These are phyloP conservation scores for Lottia gigantea DNA, from an alignment of 2,888 invertebrate genomes.

Conservation along the genomic window DNA sequence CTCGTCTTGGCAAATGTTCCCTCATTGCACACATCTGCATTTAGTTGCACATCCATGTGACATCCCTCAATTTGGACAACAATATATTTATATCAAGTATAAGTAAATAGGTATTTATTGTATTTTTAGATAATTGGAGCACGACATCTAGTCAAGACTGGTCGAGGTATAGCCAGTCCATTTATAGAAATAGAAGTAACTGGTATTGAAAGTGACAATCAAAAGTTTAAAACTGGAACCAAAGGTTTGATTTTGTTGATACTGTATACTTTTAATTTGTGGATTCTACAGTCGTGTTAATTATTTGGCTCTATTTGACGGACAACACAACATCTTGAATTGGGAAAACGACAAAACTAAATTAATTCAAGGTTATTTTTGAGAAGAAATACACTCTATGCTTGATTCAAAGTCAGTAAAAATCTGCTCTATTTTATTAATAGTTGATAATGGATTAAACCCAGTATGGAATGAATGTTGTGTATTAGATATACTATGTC, in stretches of 20 bases:
- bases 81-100: too few species aligned
- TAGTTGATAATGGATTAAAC: conserved; percentile 77
- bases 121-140: conserved; percentile 80
- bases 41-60: too few species aligned
- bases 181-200: conserved; percentile 91
- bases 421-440: conserved; percentile 20
- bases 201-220: conserved; percentile 86
- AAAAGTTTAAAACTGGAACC: conserved; percentile 86
- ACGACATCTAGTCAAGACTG: conserved; percentile 83
- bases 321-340: too few species aligned
- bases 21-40: too few species aligned
- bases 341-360: too few species aligned
- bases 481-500: conserved; percentile 72
- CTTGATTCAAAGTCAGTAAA: too few species aligned
- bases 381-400: too few species aligned
- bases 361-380: too few species aligned
- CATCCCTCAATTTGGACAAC: too few species aligned
- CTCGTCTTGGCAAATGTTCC: too few species aligned
- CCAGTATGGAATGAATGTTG: conserved; percentile 72
- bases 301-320: too few species aligned
- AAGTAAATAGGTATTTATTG: background rate
- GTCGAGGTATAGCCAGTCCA: conserved; percentile 85
- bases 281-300: too few species aligned
- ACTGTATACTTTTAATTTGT: conserved; percentile 1
- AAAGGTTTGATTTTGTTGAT: conserved; percentile 76